Evolutionary conservation across 2,797 vertebrate genomes (phyloP).

Genomic region (Notamacropus eugenii): DNA sequence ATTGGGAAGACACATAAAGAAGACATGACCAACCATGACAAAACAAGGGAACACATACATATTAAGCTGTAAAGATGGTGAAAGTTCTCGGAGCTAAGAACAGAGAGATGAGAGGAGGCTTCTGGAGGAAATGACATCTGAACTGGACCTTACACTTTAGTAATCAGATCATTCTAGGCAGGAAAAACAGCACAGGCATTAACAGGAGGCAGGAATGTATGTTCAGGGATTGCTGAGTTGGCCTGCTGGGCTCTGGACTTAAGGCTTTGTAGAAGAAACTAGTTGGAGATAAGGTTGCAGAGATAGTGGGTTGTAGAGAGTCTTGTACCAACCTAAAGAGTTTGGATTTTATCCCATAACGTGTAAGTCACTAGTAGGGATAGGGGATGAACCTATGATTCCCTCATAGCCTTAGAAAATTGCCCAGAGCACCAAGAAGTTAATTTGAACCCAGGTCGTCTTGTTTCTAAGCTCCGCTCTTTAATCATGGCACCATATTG

Average conservation of each 20-base stretch:
- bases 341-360: background rate
- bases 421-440: background rate
- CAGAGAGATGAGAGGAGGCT: background rate
- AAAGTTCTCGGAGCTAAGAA: background rate
- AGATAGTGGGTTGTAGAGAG: background rate
- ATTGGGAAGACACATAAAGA: background rate
- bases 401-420: background rate
- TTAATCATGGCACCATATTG: background rate
- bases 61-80: background rate
- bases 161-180: background rate
- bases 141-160: background rate
- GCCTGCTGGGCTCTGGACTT: background rate
- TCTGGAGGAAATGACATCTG: background rate
- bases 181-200: background rate
- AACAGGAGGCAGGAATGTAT: background rate
- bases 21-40: background rate
- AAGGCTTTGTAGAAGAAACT: background rate
- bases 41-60: background rate
- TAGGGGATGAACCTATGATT: background rate
- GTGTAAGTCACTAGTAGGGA: background rate
- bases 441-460: background rate
- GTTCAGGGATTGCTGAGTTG: background rate
- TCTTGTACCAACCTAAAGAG: background rate
- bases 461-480: background rate
- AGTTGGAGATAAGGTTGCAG: background rate